Conservation (phyloP, 1,140 invertebrate species). For the Leptestheria dahalacensis region DNA sequence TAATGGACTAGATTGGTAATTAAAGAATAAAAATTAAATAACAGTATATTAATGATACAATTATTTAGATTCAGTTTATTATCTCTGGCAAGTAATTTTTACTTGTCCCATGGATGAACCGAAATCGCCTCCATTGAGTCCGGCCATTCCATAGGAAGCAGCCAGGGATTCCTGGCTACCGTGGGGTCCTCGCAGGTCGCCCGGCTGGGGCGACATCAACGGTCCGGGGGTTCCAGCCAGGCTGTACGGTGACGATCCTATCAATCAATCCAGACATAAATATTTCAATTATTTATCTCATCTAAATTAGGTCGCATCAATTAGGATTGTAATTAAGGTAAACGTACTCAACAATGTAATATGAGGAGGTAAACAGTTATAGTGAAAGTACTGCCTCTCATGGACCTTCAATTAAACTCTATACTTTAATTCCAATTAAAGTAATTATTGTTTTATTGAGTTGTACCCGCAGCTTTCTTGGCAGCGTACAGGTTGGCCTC, state of each 20-base stretch:
- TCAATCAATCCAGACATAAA: conserved; percentile 23
- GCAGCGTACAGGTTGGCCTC: conserved; percentile 98
- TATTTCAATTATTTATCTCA: conserved; percentile 7
- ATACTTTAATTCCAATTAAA: not conserved
- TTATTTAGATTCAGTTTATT: too few relatives aligned
- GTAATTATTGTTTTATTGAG: conserved; percentile 21
- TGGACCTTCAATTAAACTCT: too few relatives aligned
- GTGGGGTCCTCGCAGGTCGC: conserved; percentile 33
- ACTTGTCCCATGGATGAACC: conserved; percentile 19
- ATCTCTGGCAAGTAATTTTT: too few relatives aligned
- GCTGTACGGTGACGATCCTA: conserved; percentile 78
- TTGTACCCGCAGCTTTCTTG: conserved; percentile 87
- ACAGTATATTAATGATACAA: too few relatives aligned
- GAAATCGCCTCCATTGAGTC: conserved; percentile 65
- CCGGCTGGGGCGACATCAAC: conserved; percentile 80
- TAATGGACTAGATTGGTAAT: too few relatives aligned
- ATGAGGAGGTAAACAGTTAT: conserved; percentile 4
- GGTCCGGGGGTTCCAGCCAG: conserved; percentile 78
- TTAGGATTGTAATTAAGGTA: too few relatives aligned
- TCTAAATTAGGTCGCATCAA: too few relatives aligned
- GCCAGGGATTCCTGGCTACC: conserved; percentile 62
- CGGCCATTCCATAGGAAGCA: conserved; percentile 42
- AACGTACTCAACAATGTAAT: too few relatives aligned
- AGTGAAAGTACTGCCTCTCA: too few relatives aligned
- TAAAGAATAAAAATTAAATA: too few relatives aligned